These are phyloP conservation scores for Zosterops japonicus DNA, from an alignment of 2,113 vertebrate species.

Conservation along the genomic window DNA sequence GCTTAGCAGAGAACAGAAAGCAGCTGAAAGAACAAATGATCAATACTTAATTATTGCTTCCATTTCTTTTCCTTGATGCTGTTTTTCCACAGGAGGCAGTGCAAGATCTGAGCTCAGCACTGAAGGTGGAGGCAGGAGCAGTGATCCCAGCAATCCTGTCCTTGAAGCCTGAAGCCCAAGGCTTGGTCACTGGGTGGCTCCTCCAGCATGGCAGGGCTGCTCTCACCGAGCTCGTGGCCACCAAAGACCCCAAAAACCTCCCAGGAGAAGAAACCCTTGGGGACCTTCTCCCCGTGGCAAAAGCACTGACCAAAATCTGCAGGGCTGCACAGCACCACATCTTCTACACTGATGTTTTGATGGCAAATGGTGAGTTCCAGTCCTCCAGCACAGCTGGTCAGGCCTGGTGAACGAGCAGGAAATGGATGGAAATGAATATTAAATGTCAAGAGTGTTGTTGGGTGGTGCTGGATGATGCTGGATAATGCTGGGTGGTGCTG, in stretches of 20 bases:
- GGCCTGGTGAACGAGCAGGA: not conserved
- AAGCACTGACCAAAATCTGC: conserved; percentile 77
- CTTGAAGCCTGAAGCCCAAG: conserved; percentile 79
- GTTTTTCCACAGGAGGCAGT: conserved; percentile 80
- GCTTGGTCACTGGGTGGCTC: conserved; percentile 82
- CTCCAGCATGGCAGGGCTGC: conserved; percentile 74
- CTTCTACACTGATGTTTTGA: conserved; percentile 82
- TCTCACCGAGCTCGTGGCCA: conserved; percentile 62
- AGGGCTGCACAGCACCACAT: conserved; percentile 74
- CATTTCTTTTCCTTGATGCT: not conserved
- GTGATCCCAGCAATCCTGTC: conserved; percentile 81
- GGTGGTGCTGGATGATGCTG: not conserved
- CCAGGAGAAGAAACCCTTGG: conserved; percentile 61
- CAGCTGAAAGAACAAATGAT: not conserved
- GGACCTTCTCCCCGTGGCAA: conserved; percentile 74
- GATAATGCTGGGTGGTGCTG: too few relatives aligned
- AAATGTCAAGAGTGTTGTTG: not conserved
- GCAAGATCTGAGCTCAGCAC: conserved; percentile 78
- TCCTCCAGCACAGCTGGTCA: not conserved
- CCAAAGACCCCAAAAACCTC: conserved; percentile 27
- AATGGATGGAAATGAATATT: not conserved
- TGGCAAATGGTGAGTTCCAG: conserved; percentile 75
- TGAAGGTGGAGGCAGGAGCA: conserved; percentile 73
- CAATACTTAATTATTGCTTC: not conserved
- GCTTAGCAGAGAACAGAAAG: not conserved